Evolutionary conservation across 2,888 invertebrate genomes (phyloP).

Genomic region (Dastarcus helophoroides): DNA sequence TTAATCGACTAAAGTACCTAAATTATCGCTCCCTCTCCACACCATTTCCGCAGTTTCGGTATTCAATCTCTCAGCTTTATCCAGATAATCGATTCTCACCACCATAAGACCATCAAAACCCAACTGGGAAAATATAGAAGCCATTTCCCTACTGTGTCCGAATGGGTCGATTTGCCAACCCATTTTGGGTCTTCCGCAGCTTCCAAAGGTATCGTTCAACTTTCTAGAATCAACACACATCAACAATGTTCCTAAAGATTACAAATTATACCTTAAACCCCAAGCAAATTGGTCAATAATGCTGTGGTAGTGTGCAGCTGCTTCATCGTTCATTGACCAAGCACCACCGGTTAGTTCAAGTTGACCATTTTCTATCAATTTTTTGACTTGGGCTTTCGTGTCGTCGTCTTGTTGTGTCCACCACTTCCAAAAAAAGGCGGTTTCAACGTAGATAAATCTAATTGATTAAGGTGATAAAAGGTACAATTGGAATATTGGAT

Average conservation of each 20-base stretch:
- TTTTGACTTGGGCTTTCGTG: constrained; percentile 40
- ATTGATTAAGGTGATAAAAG: too few species aligned
- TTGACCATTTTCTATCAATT: constrained; percentile 47
- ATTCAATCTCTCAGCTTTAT: constrained; percentile 44
- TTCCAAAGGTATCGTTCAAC: constrained; percentile 55
- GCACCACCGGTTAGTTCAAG: constrained; percentile 49
- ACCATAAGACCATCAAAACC: constrained; percentile 78
- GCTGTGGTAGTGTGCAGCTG: constrained; percentile 54
- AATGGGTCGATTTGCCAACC: constrained; percentile 82
- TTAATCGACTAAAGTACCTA: constrained; percentile 43
- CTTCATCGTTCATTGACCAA: constrained; percentile 51
- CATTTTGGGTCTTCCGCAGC: constrained; percentile 59
- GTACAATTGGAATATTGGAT: too few species aligned
- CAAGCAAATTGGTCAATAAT: constrained; percentile 58
- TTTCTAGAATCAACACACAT: constrained; percentile 33
- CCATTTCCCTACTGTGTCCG: constrained; percentile 71
- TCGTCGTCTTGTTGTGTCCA: constrained; percentile 1
- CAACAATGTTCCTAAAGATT: background rate
- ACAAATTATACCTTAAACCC: constrained; percentile 44
- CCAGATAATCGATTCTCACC: constrained; percentile 65
- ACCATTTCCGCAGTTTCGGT: constrained; percentile 56
- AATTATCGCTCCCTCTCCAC: constrained; percentile 51
- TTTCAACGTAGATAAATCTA: constrained; percentile 78
- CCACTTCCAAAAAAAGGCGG: constrained; percentile 66
- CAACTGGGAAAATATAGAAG: constrained; percentile 62